Evolutionary conservation across 2,797 vertebrate species (phyloP).

Genomic region (Premnoplex brunnescens): DNA sequence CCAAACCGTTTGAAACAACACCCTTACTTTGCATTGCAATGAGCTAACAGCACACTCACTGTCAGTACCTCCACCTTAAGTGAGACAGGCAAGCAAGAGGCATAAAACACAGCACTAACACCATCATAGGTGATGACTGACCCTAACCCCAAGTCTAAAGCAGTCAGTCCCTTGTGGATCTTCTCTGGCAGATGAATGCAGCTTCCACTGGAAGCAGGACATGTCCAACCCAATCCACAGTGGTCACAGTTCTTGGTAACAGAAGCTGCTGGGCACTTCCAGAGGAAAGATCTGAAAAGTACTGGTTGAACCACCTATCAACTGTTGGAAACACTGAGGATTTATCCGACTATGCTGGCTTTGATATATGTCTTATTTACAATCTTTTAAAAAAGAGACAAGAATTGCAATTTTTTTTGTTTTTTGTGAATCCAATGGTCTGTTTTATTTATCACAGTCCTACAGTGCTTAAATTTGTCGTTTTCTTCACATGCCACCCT

Average conservation of each 20-base stretch:
- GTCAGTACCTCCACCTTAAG: background rate
- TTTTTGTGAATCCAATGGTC: background rate
- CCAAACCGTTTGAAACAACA: background rate
- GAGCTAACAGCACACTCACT: background rate
- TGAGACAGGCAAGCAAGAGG: background rate
- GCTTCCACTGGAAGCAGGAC: background rate
- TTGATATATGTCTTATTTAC: background rate
- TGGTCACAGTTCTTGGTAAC: background rate
- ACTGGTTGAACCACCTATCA: background rate
- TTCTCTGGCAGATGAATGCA: background rate
- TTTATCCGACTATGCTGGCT: background rate
- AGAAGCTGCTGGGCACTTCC: background rate
- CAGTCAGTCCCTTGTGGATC: background rate
- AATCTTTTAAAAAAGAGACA: background rate
- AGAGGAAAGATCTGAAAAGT: background rate
- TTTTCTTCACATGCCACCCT: constrained; percentile 1
- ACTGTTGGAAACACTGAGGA: background rate
- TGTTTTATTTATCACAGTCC: background rate
- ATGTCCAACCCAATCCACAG: background rate
- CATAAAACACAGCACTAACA: background rate
- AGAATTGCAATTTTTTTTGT: background rate
- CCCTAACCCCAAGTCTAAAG: background rate
- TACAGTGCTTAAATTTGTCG: background rate
- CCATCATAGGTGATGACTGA: background rate
- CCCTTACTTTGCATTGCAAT: background rate